Conservation (phyloP, 1,140 invertebrate species). For the Catajapyx aquilonaris region DNA sequence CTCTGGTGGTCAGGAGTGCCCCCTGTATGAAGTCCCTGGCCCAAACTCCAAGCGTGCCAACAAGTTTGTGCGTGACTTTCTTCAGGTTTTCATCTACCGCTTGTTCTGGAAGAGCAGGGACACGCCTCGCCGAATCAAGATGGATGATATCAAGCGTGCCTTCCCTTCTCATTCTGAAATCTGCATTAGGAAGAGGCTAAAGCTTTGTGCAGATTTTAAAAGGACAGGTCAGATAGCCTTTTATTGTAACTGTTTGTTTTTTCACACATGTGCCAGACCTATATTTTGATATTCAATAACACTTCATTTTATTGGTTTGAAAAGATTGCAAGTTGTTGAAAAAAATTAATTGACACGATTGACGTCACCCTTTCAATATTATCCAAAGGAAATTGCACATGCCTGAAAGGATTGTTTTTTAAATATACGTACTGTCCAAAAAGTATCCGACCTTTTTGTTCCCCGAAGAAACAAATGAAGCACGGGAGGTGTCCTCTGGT, state of each 20-base stretch:
- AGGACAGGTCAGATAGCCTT: constrained; percentile 73
- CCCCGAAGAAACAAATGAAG: no score
- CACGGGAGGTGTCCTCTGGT: no score
- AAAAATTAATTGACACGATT: no score
- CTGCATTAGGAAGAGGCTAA: constrained; percentile 88
- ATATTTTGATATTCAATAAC: not conserved
- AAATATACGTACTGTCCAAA: no score
- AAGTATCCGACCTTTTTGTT: no score
- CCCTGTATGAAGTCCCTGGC: constrained; percentile 92
- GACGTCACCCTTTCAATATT: no score
- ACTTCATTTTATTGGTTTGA: no score
- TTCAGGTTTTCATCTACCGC: constrained; percentile 89
- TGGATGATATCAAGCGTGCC: constrained; percentile 96
- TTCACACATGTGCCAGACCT: not conserved
- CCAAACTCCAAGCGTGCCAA: constrained; percentile 98
- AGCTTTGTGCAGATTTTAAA: constrained; percentile 96
- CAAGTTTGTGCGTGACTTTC: constrained; percentile 91
- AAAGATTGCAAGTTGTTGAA: no score
- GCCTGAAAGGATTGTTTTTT: no score
- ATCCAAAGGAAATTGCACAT: no score
- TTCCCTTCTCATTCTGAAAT: constrained; percentile 95
- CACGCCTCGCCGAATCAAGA: constrained; percentile 75
- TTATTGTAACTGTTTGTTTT: no score
- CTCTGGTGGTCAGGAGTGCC: constrained; percentile 87
- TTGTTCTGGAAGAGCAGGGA: constrained; percentile 94